Evolutionary conservation across 2,888 invertebrate species (phyloP), one percentile per base, ranked within the genome.

Genomic region (Nymphalis polychloros): DNA sequence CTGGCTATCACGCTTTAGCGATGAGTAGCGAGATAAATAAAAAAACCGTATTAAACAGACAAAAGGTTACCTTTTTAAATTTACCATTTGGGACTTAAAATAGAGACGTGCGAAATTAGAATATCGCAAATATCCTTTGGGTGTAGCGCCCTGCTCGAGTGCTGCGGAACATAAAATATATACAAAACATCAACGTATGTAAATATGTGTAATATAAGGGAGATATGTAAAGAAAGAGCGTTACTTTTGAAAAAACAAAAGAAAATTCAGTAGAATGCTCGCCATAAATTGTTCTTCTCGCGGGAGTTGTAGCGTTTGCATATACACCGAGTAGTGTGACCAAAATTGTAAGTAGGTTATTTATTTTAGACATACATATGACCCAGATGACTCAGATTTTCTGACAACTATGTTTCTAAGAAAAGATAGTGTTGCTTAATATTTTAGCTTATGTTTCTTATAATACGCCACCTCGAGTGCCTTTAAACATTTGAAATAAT

Each of bases 251-350:
- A 87, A 88, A 89, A 89, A 90, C 88, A 89, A 90, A 91, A 89
- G 86, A 85, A 89, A 89, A 89, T 88, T 86, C 89, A 81, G 85
- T 81, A 87, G 83, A 90, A 90, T 88, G 87, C 85, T 84, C 79
- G 84, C 89, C 88, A 91, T 92, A 92, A 92, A 91, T 92, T 90
- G 88, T 87, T 78, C 84, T 79, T 82, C 90, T 86, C 90, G 77
- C 82, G 90, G 88, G 90, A 90, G 83, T 82, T 80, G 81, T 82
- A 81, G 75, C 85, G 86, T 88, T 90, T 89, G 91, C 90, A 91
- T 90, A 88, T 83, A 78, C 80, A 77, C 85, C 82, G 81, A 83
- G 82, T 88, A 85, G 86, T 80, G 75, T 73, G 71, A 8, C 76
- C 71, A 72, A 35, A 63, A 55, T 23, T 35, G 8, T 35, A n/a